Evolutionary conservation across 2,888 invertebrate genomes (phyloP).

Genomic region (Drosophila kuntzei): DNA sequence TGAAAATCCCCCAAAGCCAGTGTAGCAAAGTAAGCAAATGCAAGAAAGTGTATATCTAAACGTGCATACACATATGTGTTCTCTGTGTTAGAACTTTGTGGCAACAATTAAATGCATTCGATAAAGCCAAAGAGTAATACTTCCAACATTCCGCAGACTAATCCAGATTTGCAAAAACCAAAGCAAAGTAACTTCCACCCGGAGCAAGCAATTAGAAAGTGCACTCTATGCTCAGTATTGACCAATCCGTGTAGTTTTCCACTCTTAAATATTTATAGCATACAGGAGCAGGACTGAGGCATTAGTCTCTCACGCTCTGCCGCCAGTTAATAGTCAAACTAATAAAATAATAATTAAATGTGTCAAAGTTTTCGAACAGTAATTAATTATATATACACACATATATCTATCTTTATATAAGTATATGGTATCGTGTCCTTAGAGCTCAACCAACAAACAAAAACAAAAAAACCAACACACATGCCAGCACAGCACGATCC

Average conservation of each 20-base stretch:
- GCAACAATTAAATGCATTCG: constrained; percentile 74
- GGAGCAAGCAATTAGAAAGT: constrained; percentile 46
- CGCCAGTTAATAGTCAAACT: constrained; percentile 59
- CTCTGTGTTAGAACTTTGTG: constrained; percentile 47
- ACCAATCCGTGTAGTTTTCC: constrained; percentile 8
- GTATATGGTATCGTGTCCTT: background rate
- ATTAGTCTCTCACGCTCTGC: constrained; percentile 40
- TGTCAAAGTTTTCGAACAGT: constrained; percentile 77
- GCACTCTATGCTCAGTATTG: constrained; percentile 28
- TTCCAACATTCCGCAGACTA: constrained; percentile 27
- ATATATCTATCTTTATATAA: constrained; percentile 18
- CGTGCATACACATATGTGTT: background rate
- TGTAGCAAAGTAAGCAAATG: constrained; percentile 43
- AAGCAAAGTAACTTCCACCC: constrained; percentile 23
- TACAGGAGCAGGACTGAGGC: constrained; percentile 23
- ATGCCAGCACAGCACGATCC: constrained; percentile 23
- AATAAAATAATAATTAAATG: constrained; percentile 82
- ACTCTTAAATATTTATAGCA: constrained; percentile 46
- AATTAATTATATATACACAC: constrained; percentile 76
- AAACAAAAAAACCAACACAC: constrained; percentile 8
- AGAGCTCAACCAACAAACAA: constrained; percentile 12
- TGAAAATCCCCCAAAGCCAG: constrained; percentile 66
- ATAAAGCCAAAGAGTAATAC: constrained; percentile 42
- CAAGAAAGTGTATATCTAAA: constrained; percentile 22
- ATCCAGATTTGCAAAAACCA: constrained; percentile 35